A percentile compares a stretch with the other conserved stretches of the same genome.
Evolutionary conservation across 2,888 invertebrate genomes (phyloP).

Genomic region (Caenorhabditis doughertyi): DNA sequence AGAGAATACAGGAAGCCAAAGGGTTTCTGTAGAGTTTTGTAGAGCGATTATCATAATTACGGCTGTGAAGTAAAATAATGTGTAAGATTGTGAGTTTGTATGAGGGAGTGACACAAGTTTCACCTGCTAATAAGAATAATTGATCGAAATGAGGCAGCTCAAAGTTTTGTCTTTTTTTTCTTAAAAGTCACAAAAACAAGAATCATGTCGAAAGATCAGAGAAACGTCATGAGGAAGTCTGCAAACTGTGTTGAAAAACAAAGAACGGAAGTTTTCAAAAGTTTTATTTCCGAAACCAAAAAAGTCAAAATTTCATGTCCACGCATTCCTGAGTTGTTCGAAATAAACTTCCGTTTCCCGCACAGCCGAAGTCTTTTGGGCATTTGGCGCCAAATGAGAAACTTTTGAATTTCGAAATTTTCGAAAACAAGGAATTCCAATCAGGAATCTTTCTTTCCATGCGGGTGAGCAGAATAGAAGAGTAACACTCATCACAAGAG

Average conservation of each 20-base stretch:
- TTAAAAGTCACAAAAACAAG: neutral
- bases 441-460: conserved; percentile 10
- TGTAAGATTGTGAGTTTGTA: no score
- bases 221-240: no score
- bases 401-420: neutral
- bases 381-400: neutral
- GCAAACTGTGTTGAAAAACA: no score
- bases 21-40: conserved; percentile 21
- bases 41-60: conserved; percentile 7
- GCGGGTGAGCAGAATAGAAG: conserved; percentile 29
- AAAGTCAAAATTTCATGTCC: conserved; percentile 4
- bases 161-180: neutral
- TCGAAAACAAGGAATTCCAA: neutral
- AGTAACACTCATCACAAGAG: conserved; percentile 30
- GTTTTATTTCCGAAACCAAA: neutral
- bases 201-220: no score
- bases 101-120: neutral
- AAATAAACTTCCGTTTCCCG: conserved; percentile 33
- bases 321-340: conserved; percentile 24
- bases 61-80: neutral
- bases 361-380: neutral
- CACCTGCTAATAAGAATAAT: neutral
- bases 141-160: neutral
- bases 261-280: neutral
- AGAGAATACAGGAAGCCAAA: conserved; percentile 18